Conservation (phyloP, 30 jellyfish, hydroid and myxozoan genomes). For the Aurelia sp. region DNA sequence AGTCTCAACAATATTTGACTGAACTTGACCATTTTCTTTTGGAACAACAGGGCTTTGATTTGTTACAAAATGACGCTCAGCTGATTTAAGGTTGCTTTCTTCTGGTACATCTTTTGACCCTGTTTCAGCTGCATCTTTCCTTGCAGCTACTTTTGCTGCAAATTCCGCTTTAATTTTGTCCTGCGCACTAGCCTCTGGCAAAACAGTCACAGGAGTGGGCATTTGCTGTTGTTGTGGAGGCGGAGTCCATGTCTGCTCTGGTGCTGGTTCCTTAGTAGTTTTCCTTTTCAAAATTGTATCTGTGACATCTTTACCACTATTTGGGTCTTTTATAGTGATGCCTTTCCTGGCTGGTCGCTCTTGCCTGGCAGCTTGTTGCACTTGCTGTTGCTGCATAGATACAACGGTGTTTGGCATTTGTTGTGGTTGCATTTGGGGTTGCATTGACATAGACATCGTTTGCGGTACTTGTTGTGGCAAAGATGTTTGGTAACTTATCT, state of each 20-base stretch:
- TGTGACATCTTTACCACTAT: conserved; percentile 43
- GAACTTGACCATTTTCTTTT: no score
- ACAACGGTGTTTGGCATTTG: background rate
- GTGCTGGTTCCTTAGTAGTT: conserved; percentile 6
- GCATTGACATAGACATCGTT: background rate
- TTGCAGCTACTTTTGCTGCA: conserved; percentile 23
- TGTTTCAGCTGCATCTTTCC: background rate
- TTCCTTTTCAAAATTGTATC: conserved; percentile 22
- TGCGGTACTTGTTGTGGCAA: background rate
- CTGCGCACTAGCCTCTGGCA: conserved; percentile 1
- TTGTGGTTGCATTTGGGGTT: conserved; percentile 18
- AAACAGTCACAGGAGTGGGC: background rate
- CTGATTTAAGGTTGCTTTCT: background rate
- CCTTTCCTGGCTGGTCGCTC: conserved; percentile 5
- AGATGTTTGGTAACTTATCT: background rate
- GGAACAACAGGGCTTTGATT: no score
- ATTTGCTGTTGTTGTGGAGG: background rate
- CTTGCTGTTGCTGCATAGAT: background rate
- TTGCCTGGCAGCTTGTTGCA: background rate
- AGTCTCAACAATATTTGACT: no score
- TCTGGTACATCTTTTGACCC: background rate
- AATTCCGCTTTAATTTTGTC: conserved; percentile 17
- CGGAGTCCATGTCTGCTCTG: conserved; percentile 6
- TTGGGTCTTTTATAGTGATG: conserved; percentile 41
- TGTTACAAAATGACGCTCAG: background rate